These are phyloP conservation scores for Drosophila differens DNA, from an alignment of 2,888 invertebrate genomes.

Conservation along the genomic window DNA sequence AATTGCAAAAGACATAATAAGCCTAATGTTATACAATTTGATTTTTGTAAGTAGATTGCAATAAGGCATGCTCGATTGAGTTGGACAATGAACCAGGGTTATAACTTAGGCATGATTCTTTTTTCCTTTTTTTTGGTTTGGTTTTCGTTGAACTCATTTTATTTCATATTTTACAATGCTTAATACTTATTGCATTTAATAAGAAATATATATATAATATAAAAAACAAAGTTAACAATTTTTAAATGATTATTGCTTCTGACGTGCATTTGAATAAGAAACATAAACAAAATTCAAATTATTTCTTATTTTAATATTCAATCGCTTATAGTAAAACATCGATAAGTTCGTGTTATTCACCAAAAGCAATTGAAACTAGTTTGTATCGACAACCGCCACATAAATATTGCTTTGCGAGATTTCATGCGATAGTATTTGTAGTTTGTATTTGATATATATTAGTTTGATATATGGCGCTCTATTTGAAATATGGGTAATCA, in stretches of 20 bases:
- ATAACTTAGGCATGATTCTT: no score
- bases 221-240: no score
- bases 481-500: background rate
- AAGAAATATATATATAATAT: no score
- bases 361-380: background rate
- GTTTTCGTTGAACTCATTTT: background rate
- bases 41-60: no score
- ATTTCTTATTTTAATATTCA: background rate
- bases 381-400: conserved; percentile 21
- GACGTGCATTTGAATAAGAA: background rate
- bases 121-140: background rate
- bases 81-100: no score
- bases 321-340: background rate
- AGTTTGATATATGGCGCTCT: conserved; percentile 1
- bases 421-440: background rate
- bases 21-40: background rate
- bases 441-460: conserved; percentile 7
- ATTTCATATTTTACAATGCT: no score
- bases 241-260: background rate
- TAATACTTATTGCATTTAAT: background rate
- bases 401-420: background rate
- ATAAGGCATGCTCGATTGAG: background rate
- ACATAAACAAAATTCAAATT: background rate
- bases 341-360: background rate
- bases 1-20: background rate